A percentile compares a stretch with the other conserved stretches of the same genome.
These are phyloP conservation scores for Cotesia glomerata DNA, from an alignment of 1,140 invertebrate genomes.

Conservation along the genomic window DNA sequence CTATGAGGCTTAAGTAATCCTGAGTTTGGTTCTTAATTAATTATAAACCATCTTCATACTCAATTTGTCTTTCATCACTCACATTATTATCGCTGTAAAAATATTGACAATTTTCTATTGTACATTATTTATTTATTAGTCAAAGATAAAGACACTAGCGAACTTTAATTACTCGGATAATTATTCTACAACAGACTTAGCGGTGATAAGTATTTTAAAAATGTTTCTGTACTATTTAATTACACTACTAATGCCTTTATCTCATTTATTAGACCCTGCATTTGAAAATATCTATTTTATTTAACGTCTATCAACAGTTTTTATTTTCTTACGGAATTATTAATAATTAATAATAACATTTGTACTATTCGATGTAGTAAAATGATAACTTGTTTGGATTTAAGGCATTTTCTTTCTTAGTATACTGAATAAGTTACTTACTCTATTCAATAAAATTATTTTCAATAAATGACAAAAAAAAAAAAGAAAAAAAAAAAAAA, in stretches of 20 bases:
- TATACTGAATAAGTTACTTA: conserved; percentile 16
- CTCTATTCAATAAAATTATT: neutral
- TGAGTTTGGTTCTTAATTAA: conserved; percentile 18
- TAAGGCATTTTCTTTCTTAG: conserved; percentile 24
- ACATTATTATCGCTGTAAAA: neutral
- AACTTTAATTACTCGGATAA: too few relatives aligned
- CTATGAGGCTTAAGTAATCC: conserved; percentile 6
- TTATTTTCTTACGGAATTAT: neutral
- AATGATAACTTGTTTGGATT: neutral
- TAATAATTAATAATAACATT: neutral
- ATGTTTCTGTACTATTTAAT: too few relatives aligned
- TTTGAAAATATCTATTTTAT: too few relatives aligned
- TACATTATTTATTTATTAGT: neutral
- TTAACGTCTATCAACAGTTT: too few relatives aligned
- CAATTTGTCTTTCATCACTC: neutral
- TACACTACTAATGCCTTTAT: too few relatives aligned
- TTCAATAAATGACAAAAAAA: neutral
- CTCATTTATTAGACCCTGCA: too few relatives aligned
- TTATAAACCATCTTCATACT: neutral
- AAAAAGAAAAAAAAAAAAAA: conserved; percentile 1
- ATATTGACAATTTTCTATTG: neutral
- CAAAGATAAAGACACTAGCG: too few relatives aligned
- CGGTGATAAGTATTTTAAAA: too few relatives aligned
- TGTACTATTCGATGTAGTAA: conserved; percentile 10
- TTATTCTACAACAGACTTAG: too few relatives aligned